Conservation (phyloP, 2,113 vertebrate species). For the Podarcis muralis region DNA sequence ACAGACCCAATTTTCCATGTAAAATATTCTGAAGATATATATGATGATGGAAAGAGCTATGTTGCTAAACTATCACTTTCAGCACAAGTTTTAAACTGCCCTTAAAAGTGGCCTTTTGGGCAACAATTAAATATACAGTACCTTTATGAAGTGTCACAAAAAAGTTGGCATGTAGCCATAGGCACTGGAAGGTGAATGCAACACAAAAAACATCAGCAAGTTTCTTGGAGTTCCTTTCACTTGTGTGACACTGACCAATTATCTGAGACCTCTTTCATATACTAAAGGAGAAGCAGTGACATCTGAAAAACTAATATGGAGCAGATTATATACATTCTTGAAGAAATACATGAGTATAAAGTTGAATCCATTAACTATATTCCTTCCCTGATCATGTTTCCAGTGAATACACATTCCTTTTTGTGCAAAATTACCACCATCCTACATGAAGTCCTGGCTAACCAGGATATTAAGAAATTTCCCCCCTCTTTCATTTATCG, state of each 20-base stretch:
- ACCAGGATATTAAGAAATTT: not conserved
- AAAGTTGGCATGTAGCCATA: not conserved
- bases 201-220: not conserved
- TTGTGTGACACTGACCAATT: not conserved
- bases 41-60: not conserved
- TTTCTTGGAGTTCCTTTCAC: not conserved
- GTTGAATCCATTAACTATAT: not conserved
- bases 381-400: not conserved
- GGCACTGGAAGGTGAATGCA: not conserved
- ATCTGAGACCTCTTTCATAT: not conserved
- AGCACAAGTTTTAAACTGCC: too few relatives aligned
- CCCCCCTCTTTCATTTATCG: not conserved
- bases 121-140: not conserved
- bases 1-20: too few relatives aligned
- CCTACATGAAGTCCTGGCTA: not conserved
- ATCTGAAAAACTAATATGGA: not conserved
- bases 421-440: not conserved
- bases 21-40: not conserved
- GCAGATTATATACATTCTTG: too few relatives aligned
- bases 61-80: not conserved
- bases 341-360: not conserved
- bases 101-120: not conserved
- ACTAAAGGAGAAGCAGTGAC: not conserved
- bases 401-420: not conserved
- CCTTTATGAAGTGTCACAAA: too few relatives aligned